A percentile compares a stretch with the other conserved stretches of the same genome.
Evolutionary conservation across 2,797 vertebrate species (phyloP).

Genomic region (Neopelma chrysocephalum): DNA sequence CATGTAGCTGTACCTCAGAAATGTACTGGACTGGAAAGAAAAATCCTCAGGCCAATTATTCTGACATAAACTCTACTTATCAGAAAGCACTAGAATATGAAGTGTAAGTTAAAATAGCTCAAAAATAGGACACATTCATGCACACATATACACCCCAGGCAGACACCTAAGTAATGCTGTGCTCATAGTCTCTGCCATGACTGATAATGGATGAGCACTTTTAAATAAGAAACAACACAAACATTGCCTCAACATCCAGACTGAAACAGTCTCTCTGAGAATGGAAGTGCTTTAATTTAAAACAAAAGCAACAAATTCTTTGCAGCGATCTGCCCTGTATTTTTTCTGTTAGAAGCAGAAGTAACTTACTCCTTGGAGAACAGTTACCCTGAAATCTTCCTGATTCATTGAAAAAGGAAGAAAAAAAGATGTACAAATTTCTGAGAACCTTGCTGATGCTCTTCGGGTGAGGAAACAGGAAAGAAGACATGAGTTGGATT

Average conservation of each 20-base stretch:
- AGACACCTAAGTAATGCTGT: not conserved
- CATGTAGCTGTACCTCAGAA: constrained; percentile 53
- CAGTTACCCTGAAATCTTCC: not conserved
- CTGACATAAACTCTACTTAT: constrained; percentile 65
- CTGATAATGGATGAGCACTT: not conserved
- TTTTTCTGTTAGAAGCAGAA: not conserved
- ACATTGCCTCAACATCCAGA: not conserved
- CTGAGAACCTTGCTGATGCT: not conserved
- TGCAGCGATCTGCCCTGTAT: not conserved
- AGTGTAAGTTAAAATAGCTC: constrained; percentile 51
- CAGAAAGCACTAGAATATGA: constrained; percentile 61
- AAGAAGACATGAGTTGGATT: not conserved
- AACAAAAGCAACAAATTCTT: not conserved
- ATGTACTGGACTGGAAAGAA: constrained; percentile 57
- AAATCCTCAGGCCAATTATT: constrained; percentile 60
- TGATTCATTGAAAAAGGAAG: not conserved
- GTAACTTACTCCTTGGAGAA: not conserved
- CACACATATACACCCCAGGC: not conserved
- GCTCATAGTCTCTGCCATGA: not conserved
- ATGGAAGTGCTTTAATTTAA: not conserved
- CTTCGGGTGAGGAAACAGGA: not conserved
- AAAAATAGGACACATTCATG: constrained; percentile 22
- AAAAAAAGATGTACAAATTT: not conserved
- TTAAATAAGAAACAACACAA: not conserved
- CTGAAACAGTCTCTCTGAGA: not conserved